Percentiles rank a stretch among this genome's conserved stretches.
Conservation (phyloP, 1,140 invertebrate genomes). For the Trichomalopsis sarcophagae region DNA sequence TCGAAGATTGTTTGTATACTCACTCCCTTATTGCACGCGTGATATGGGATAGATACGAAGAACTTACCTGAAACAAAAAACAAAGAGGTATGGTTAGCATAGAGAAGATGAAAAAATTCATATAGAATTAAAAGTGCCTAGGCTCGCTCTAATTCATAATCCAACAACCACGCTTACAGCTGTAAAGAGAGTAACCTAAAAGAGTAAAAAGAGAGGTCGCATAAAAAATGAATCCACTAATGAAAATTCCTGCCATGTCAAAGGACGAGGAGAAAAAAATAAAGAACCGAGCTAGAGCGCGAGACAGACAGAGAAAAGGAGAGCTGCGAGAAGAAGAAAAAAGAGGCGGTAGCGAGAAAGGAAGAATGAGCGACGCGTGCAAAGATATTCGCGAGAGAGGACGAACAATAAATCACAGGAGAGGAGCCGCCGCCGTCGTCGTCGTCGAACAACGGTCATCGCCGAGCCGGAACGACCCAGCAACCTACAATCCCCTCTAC, state of each 20-base stretch:
- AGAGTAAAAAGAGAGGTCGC: neutral
- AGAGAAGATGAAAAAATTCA: no score
- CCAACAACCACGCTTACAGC: neutral
- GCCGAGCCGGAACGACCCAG: neutral
- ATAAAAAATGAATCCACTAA: constrained; percentile 43
- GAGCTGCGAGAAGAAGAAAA: neutral
- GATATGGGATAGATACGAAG: no score
- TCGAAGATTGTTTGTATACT: no score
- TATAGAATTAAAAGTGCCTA: no score
- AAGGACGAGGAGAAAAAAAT: neutral
- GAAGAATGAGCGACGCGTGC: constrained; percentile 32
- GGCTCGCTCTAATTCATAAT: neutral
- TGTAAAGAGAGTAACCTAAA: neutral
- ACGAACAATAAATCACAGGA: constrained; percentile 31
- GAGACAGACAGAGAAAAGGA: neutral
- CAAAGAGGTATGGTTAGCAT: no score
- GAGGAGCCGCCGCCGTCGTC: neutral
- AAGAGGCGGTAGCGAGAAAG: neutral
- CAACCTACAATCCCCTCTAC: neutral
- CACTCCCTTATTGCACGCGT: no score
- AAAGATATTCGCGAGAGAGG: constrained; percentile 37
- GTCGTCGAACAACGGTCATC: constrained; percentile 14
- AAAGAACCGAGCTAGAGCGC: no score
- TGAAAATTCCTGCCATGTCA: constrained; percentile 41
- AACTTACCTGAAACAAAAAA: constrained; percentile 34